Percentiles rank a stretch among this genome's conserved stretches.
These are phyloP conservation scores for Diplosoma virens DNA, from an alignment of 23 tunicate species.

Conservation along the genomic window DNA sequence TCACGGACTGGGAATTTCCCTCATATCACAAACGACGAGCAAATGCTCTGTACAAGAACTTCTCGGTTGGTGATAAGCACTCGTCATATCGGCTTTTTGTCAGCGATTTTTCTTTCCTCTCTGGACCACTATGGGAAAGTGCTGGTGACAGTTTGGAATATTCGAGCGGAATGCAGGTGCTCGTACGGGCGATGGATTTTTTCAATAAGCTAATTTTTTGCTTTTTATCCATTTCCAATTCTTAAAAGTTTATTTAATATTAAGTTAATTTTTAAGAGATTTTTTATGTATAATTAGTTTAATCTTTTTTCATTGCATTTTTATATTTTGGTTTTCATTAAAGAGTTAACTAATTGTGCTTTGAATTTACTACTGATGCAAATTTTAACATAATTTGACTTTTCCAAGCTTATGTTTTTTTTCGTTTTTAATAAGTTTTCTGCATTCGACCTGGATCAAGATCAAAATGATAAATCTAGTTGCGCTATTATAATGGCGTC, in stretches of 20 bases:
- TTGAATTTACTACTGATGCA: too few species aligned
- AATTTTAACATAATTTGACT: too few species aligned
- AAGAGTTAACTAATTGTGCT: too few species aligned
- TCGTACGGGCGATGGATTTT: too few species aligned
- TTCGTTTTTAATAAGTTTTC: conserved; percentile 36
- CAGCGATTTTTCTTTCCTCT: neutral
- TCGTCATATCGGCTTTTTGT: conserved; percentile 28
- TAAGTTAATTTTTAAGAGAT: too few species aligned
- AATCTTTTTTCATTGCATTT: too few species aligned
- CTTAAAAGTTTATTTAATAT: too few species aligned
- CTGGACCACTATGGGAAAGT: neutral
- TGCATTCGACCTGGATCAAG: conserved; percentile 46
- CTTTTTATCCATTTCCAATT: too few species aligned
- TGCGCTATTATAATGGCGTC: conserved; percentile 45
- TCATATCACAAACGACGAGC: conserved; percentile 19
- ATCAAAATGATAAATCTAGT: conserved; percentile 16
- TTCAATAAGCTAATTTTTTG: too few species aligned
- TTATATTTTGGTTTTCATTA: too few species aligned
- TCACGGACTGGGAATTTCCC: conserved; percentile 58
- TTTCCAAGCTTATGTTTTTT: too few species aligned
- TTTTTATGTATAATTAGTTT: too few species aligned
- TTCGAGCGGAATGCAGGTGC: conserved; percentile 70
- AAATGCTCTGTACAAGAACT: conserved; percentile 39
- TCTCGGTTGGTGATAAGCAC: conserved; percentile 15
- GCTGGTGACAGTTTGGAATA: conserved; percentile 58